Evolutionary conservation across 1,140 invertebrate genomes (phyloP), one percentile per base, ranked within the genome.

Genomic region (Procambarus clarkii): DNA sequence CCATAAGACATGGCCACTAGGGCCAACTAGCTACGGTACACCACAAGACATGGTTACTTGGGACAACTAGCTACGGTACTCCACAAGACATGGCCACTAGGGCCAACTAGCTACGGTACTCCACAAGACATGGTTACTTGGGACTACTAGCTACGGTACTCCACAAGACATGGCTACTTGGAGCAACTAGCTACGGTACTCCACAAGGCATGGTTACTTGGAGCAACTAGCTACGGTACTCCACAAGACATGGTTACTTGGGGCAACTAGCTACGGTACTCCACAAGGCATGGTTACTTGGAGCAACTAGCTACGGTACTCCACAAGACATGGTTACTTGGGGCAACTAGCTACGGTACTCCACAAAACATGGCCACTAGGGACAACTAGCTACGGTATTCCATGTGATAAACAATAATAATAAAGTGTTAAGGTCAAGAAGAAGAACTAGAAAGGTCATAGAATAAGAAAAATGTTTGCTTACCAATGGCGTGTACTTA

Each of bases 401-500:
- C 7, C 7, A 9, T 2, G 7, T 58, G 7, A 13, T 58, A 58
- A 9, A 8, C 54, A 58, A 58, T 58, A 58, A 58, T 58, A 58
- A 58, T 9, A 9, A 58, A 64, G 18, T 4, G 15, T 18, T 15
- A 64, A 64, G 60, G 21, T 4, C 60, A 64, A 64, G 60, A 64
- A 64, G 60, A 64, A 21, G 11, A 64, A 64, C 13, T 11, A 18
- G 15, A 21, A 18, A 64, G 18, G 18, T 64, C 13, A 21, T 11
- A 64, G 60, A 83, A 18, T 15, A 64, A 18, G 60, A 79, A 60
- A 87, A 46, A 80, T n/a, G 86, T 89, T 76, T 83, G 87, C 87
- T 89, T 89, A 89, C 87, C 87, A 89, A 83, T 13, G 87, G 80
- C 79, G 87, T 89, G 87, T 89, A 89, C 80, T 89, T 89, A 89